Base-by-base conservation (phyloP, 2,113 vertebrate species). In the Turdus rufiventris region DNA sequence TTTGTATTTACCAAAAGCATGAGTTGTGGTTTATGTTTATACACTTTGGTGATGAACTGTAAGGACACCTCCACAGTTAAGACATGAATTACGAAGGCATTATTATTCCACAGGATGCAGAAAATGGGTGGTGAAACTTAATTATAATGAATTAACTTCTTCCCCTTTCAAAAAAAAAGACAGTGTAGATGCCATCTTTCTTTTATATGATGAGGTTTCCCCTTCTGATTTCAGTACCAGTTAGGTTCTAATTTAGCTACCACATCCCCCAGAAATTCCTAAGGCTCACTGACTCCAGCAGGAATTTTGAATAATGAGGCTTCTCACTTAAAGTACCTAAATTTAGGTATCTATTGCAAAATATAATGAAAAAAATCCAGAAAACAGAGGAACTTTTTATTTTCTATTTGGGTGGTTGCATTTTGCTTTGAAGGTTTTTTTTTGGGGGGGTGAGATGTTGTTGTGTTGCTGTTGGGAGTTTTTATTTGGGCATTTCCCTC, bases 371-470 rank as follows among this genome's bases (percentile, higher is more conserved):
- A 75, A 77, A 78, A 79, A 48, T 68, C 3, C 8, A 78, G 63
- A 87, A 70, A 74, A 14, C 1, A 21, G 24, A 3, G 4, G 3
- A 2, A 5, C 2, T 38, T 34, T 33, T 68, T 50, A 14, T 34
- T 81, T 71, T 40, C 3, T 51, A 3, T 48, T 36, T 23, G 20
- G 8, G 5, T 53, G 16, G 16, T 16, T 21, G 8, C 7, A 31
- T n/a, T 36, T 31, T 5, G 6, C 8, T n/a, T 62, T 61, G 20
- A 19, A 20, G 8, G 3, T 14, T 56, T 70, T 71, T 54, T 1
- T n/a, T n/a, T n/a, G n/a, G n/a, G 2, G 14, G 4, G 2, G 8
- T 40, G 8, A 4, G 8, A 3, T n/a, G 14, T 8, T 47, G 12
- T 29, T 70, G 2, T 36, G 24, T 5, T 48, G 10, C 18, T 87